A percentile compares a stretch with the other conserved stretches of the same genome.
Conservation (phyloP, 2,888 invertebrate species). For the Lasioglossum leucozonium region DNA sequence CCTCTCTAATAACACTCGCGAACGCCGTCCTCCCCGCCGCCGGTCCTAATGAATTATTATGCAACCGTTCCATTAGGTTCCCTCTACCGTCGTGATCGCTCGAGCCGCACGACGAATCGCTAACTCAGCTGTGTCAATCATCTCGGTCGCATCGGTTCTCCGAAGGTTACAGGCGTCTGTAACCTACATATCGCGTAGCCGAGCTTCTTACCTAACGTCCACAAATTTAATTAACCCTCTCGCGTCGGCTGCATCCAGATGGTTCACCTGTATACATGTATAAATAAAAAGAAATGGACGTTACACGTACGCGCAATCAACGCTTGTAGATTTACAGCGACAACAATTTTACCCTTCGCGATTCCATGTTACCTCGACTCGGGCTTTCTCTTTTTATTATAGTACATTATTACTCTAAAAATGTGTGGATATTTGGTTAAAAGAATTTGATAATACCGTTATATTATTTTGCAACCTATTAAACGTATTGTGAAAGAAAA, state of each 20-base stretch:
- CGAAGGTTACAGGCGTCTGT: slow-evolving; percentile 16
- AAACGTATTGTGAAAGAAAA: no score
- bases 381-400: no score
- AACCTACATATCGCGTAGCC: background rate
- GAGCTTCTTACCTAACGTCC: background rate
- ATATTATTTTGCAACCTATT: no score
- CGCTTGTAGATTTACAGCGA: no score
- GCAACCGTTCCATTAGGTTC: slow-evolving; percentile 46
- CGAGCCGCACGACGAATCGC: slow-evolving; percentile 64
- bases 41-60: slow-evolving; percentile 61
- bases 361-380: background rate
- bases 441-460: no score
- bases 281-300: background rate
- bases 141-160: slow-evolving; percentile 43
- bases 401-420: no score
- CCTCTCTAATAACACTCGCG: slow-evolving; percentile 53
- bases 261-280: background rate
- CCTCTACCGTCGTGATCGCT: slow-evolving; percentile 28
- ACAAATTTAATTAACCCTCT: background rate
- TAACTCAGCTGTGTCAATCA: slow-evolving; percentile 61
- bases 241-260: background rate
- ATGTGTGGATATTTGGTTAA: no score
- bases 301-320: no score
- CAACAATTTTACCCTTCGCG: background rate
- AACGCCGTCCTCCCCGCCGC: slow-evolving; percentile 35